phyloP scores from a whole-genome alignment of 2,888 invertebrate species.

The Oscheius myriophilus region DNA sequence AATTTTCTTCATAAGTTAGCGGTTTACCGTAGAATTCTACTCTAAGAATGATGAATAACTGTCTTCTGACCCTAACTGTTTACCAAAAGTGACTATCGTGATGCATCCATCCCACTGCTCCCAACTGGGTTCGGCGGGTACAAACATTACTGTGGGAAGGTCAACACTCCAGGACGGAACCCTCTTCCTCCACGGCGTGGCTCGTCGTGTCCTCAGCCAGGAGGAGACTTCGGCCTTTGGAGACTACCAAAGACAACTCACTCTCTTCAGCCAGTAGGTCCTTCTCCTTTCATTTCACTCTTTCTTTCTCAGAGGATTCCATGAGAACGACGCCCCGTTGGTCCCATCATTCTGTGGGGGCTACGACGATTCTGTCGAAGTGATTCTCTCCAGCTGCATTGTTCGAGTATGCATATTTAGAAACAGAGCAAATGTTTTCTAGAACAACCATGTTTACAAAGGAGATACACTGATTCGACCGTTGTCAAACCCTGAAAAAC shows the following conservation, averaged over 20 bases:
- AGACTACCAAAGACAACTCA: slow-evolving; percentile 18
- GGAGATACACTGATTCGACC: slow-evolving; percentile 48
- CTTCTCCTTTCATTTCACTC: neutral
- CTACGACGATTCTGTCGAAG: slow-evolving; percentile 51
- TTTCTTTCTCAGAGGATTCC: slow-evolving; percentile 2
- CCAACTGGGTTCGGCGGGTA: too few relatives aligned
- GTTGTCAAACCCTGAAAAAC: slow-evolving; percentile 47
- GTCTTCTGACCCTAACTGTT: too few relatives aligned
- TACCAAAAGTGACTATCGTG: neutral
- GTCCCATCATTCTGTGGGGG: slow-evolving; percentile 51
- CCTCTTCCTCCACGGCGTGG: slow-evolving; percentile 50
- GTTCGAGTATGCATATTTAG: slow-evolving; percentile 37
- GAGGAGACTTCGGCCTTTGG: slow-evolving; percentile 40
- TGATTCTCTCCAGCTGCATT: slow-evolving; percentile 47
- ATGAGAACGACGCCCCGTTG: slow-evolving; percentile 34
- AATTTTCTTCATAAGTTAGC: too few relatives aligned
- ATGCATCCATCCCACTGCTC: too few relatives aligned
- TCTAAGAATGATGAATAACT: too few relatives aligned
- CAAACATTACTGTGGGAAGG: neutral
- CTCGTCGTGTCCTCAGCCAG: slow-evolving; percentile 35
- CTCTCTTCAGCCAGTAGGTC: slow-evolving; percentile 44
- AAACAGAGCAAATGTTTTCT: neutral
- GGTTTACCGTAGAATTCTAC: too few relatives aligned
- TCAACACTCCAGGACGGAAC: slow-evolving; percentile 42
- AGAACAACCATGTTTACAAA: slow-evolving; percentile 54